These are phyloP conservation scores for Atrichornis clamosus DNA, from an alignment of 2,113 vertebrate species.

Conservation along the genomic window DNA sequence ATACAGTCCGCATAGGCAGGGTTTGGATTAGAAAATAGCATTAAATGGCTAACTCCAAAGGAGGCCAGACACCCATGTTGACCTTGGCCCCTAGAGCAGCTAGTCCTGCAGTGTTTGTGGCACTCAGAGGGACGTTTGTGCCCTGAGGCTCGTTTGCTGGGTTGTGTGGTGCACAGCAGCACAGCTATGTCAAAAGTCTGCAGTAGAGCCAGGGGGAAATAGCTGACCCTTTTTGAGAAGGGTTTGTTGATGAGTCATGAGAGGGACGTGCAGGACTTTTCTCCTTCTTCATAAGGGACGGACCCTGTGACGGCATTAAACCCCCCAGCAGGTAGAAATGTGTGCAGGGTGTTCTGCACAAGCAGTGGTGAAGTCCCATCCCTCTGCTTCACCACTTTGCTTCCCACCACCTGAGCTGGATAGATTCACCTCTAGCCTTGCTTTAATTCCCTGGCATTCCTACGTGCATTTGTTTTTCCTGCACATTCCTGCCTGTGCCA, in stretches of 20 bases:
- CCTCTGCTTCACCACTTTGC: neutral
- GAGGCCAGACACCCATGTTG: neutral
- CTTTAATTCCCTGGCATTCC: neutral
- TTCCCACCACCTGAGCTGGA: neutral
- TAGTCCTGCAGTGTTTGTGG: neutral
- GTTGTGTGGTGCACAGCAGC: neutral
- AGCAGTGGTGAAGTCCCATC: neutral
- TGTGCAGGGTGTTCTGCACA: neutral
- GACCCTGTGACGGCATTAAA: fast-evolving
- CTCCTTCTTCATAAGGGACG: neutral
- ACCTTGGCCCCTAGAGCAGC: neutral
- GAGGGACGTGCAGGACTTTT: neutral
- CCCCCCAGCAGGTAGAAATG: neutral
- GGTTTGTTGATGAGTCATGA: neutral
- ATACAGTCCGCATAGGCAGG: neutral
- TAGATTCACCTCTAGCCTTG: neutral
- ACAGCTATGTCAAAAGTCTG: fast-evolving
- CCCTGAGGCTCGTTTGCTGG: neutral
- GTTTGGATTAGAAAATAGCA: neutral
- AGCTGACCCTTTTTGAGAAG: neutral
- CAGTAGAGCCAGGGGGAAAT: neutral
- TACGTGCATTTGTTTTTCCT: fast-evolving
- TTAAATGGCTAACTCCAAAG: neutral
- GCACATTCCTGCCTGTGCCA: neutral
- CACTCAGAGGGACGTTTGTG: fast-evolving